Evolutionary conservation across 2,113 vertebrate genomes (phyloP).

Genomic region (Erinaceus europaeus): DNA sequence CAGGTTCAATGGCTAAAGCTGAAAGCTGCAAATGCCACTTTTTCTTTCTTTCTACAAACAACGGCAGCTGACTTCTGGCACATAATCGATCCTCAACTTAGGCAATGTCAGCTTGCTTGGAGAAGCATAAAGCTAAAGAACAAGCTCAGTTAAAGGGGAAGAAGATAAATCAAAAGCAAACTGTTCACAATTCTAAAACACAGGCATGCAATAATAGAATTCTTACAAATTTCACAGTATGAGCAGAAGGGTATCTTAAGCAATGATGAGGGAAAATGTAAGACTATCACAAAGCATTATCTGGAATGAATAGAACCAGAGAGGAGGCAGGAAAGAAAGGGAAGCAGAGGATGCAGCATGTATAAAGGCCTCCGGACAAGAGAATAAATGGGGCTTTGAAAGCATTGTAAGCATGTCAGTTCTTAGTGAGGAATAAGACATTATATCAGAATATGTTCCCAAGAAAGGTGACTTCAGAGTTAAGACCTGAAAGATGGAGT

Average conservation of each 20-base stretch:
- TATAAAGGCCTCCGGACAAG: background rate
- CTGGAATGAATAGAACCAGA: background rate
- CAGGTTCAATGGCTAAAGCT: conserved; percentile 55
- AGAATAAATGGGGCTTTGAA: background rate
- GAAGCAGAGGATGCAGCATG: background rate
- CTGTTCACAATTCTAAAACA: conserved; percentile 32
- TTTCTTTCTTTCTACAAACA: conserved; percentile 34
- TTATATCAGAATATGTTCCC: background rate
- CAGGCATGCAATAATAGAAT: background rate
- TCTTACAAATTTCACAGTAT: conserved; percentile 16
- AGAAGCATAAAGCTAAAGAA: conserved; percentile 56
- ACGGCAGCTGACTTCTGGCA: conserved; percentile 60
- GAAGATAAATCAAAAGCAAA: conserved; percentile 35
- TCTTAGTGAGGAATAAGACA: background rate
- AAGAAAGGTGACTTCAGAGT: background rate
- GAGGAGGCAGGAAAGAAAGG: background rate
- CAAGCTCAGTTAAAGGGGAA: background rate
- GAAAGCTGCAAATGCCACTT: conserved; percentile 45
- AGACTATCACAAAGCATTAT: background rate
- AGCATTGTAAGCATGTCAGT: background rate
- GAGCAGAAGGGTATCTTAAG: conserved; percentile 17
- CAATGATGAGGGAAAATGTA: background rate
- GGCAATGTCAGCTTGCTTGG: conserved; percentile 40
- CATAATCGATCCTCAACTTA: conserved; percentile 53
- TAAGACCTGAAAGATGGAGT: background rate